Percentiles rank a stretch among this genome's conserved stretches.
Evolutionary conservation across 2,797 vertebrate species (phyloP).

Genomic region (Lateolabrax maculatus): DNA sequence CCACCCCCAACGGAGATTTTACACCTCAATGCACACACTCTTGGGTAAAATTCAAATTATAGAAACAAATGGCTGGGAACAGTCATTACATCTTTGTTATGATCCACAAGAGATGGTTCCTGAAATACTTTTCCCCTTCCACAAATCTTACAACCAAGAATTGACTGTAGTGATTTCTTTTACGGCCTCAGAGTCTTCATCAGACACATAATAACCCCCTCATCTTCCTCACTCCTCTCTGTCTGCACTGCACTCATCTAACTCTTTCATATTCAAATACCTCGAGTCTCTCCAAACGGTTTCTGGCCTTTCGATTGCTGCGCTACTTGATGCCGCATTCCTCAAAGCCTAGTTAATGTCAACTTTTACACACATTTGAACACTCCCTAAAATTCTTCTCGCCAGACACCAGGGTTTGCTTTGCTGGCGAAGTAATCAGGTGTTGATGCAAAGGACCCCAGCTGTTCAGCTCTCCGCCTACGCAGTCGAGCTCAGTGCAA

Average conservation of each 20-base stretch:
- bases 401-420: constrained; percentile 63
- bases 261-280: constrained; percentile 51
- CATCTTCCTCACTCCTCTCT: not conserved
- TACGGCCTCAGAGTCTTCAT: constrained; percentile 46
- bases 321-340: constrained; percentile 72
- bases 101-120: constrained; percentile 30
- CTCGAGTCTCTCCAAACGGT: constrained; percentile 39
- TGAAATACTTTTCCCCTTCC: constrained; percentile 18
- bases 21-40: constrained; percentile 16
- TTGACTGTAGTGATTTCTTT: constrained; percentile 25
- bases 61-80: constrained; percentile 20
- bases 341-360: constrained; percentile 72
- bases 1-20: not conserved
- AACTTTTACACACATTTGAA: constrained; percentile 71
- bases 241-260: constrained; percentile 32
- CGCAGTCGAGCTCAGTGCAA: constrained; percentile 35
- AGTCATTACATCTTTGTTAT: constrained; percentile 43
- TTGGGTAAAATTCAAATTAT: constrained; percentile 29
- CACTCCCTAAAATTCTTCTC: constrained; percentile 77
- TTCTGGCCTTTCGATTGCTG: constrained; percentile 59
- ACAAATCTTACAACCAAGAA: constrained; percentile 23
- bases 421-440: constrained; percentile 72
- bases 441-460: constrained; percentile 70
- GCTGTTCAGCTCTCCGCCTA: constrained; percentile 57
- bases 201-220: constrained; percentile 45